Evolutionary conservation across 2,797 vertebrate genomes (phyloP).

Genomic region (Artibeus lituratus): DNA sequence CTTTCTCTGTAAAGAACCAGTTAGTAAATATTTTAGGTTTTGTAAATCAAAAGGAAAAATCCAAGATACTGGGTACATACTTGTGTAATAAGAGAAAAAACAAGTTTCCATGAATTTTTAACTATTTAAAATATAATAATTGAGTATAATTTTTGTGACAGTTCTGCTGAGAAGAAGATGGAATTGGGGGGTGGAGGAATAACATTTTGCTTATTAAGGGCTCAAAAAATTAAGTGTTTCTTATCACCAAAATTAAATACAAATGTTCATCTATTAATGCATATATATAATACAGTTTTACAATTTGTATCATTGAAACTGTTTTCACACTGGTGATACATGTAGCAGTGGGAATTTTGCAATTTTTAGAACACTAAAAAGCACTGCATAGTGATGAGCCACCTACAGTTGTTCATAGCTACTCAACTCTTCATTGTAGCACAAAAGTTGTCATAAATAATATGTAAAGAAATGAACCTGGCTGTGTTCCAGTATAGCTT

Average conservation of each 20-base stretch:
- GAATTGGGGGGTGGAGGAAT: background rate
- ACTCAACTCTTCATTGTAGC: background rate
- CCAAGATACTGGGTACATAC: background rate
- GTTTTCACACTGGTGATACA: background rate
- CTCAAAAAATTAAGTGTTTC: slow-evolving; percentile 45
- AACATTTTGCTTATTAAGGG: slow-evolving; percentile 7
- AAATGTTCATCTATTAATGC: background rate
- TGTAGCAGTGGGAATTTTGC: background rate
- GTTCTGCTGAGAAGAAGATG: background rate
- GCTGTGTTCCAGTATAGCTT: background rate
- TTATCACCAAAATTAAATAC: slow-evolving; percentile 1
- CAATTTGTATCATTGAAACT: slow-evolving; percentile 2
- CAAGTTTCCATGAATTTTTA: background rate
- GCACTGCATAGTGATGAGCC: background rate
- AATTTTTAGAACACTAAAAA: background rate
- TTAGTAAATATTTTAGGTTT: slow-evolving; percentile 6
- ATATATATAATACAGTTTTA: slow-evolving; percentile 12
- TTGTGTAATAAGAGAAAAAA: background rate
- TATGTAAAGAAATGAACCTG: background rate
- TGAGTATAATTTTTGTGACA: background rate
- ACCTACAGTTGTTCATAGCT: background rate
- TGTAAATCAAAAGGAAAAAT: background rate
- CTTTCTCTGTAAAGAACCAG: background rate
- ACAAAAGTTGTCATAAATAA: background rate
- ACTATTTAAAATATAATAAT: slow-evolving; percentile 22